phyloP scores from a whole-genome alignment of 1,140 invertebrate genomes.

The Drosophila nebulosa region DNA sequence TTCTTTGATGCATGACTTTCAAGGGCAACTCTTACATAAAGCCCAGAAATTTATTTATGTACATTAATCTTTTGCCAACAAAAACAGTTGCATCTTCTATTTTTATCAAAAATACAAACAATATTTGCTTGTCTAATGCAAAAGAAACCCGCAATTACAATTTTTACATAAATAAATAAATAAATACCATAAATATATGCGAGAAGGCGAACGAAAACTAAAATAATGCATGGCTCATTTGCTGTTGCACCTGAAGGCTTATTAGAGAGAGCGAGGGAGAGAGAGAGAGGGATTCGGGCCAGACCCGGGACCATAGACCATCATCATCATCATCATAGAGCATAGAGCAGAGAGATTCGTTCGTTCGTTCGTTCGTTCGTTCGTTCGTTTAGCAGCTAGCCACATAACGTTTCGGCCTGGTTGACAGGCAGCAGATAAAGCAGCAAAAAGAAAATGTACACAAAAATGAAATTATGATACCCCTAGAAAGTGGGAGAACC shows the following conservation, averaged over 20 bases:
- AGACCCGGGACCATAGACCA: not conserved
- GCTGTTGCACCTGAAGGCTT: conserved; percentile 73
- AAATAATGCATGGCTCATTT: conserved; percentile 76
- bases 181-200: conserved; percentile 24
- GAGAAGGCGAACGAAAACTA: conserved; percentile 1
- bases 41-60: not conserved
- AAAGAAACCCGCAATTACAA: conserved; percentile 58
- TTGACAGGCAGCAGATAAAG: conserved; percentile 31
- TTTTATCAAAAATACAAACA: not conserved
- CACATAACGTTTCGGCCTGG: conserved; percentile 10
- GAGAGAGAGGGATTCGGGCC: not conserved
- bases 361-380: too few species aligned
- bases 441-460: conserved; percentile 7
- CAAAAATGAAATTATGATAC: conserved; percentile 65
- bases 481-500: not conserved
- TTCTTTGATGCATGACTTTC: not conserved
- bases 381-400: not conserved
- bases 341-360: conserved; percentile 4
- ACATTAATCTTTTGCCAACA: conserved; percentile 6
- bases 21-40: conserved; percentile 1
- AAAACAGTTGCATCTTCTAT: not conserved
- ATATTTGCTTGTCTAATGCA: conserved; percentile 1
- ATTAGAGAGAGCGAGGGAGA: conserved; percentile 57
- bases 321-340: not conserved
- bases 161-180: conserved; percentile 3